Evolutionary conservation across 1,140 invertebrate species (phyloP), one percentile per base, ranked within the genome.

Genomic region (Notospermus geniculatus): DNA sequence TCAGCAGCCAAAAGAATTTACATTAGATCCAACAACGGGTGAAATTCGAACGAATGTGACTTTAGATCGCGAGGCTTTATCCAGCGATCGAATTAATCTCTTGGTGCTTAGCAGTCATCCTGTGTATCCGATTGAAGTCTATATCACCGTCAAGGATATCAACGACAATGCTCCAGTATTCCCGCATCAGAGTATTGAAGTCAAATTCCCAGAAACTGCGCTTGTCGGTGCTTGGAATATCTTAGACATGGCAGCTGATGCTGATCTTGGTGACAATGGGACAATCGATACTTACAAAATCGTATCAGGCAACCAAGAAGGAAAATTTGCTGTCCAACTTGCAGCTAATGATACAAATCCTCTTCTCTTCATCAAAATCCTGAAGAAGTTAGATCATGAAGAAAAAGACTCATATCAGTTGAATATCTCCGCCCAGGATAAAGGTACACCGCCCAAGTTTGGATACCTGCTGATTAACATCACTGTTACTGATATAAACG

Each of bases 131-230:
- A 62, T 57, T 22, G 52, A 69, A 36, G 72, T 79, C 23, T 78
- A 72, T 60, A 73, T 81, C 63, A 77, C 77, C 56, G 71, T 81
- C 59, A 67, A 72, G 90, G 95, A 98, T 77, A 83, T 96, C 25
- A 97, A 97, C 77, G 95, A 97, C 82, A 97, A 98, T 76, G 87
- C 91, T 0, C 95, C 95, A 0, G 83, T 92, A 39, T 97, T 97
- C 63, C 88, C 90, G 67, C 86, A 86, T 57, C 45, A 36, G 36
- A 52, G 41, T 57, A 25, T 62, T 7, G 25, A 57, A 28, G 45
- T 58, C 15, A 17, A 19, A 2, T 62, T 62, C 41, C 23, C 55
- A 91, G 95, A 82, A 89, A 87, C 19, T 88, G 86, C 0, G 1
- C 64, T 76, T 0, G 75, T 88, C 2, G 92, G 92, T 0, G 87